A percentile compares a stretch with the other conserved stretches of the same genome.
These are phyloP conservation scores for Leptinotarsa peninsularis DNA, from an alignment of 2,888 invertebrate genomes.

Conservation along the genomic window DNA sequence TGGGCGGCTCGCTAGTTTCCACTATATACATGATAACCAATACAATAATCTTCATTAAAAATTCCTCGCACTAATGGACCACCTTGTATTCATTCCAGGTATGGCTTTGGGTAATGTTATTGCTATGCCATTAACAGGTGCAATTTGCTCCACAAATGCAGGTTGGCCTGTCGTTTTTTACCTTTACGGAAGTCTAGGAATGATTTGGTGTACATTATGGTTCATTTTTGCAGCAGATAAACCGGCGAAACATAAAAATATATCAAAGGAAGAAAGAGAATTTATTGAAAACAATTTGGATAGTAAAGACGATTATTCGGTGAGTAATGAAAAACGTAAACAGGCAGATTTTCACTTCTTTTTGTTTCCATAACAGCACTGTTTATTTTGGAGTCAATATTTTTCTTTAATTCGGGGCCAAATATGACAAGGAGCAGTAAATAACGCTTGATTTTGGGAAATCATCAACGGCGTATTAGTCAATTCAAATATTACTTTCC, in stretches of 20 bases:
- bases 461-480: too few relatives aligned
- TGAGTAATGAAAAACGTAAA: constrained; percentile 9
- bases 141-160: constrained; percentile 72
- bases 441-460: too few relatives aligned
- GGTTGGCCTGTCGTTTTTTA: constrained; percentile 85
- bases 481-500: too few relatives aligned
- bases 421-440: too few relatives aligned
- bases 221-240: constrained; percentile 73
- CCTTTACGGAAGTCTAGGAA: constrained; percentile 72
- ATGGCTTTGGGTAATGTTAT: constrained; percentile 77
- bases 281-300: constrained; percentile 73
- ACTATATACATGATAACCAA: too few relatives aligned
- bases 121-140: constrained; percentile 76
- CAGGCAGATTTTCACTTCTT: too few relatives aligned
- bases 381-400: too few relatives aligned
- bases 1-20: neutral
- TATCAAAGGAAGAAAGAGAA: constrained; percentile 72
- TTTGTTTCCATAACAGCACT: too few relatives aligned
- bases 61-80: too few relatives aligned
- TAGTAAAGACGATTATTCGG: constrained; percentile 63
- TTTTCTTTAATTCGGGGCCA: too few relatives aligned
- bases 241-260: constrained; percentile 71
- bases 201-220: constrained; percentile 72
- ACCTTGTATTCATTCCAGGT: too few relatives aligned
- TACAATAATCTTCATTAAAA: too few relatives aligned